These are phyloP conservation scores for Penaeus japonicus DNA, from an alignment of 1,140 invertebrate species.

Conservation along the genomic window DNA sequence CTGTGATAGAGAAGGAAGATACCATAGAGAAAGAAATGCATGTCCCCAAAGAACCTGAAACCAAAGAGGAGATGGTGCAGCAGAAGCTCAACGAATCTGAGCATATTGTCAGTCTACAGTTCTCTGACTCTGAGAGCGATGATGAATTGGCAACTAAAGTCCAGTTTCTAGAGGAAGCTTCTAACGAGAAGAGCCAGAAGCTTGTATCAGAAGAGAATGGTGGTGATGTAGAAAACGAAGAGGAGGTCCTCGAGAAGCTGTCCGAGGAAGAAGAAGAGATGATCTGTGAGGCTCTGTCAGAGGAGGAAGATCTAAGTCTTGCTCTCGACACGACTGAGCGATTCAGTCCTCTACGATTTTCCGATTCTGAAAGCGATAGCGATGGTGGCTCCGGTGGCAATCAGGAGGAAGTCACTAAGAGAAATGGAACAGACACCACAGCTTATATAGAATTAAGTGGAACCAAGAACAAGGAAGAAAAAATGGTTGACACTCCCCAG, in stretches of 20 bases:
- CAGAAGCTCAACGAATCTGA: background rate
- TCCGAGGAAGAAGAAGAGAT: background rate
- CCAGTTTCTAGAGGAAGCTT: background rate
- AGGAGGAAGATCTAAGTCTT: background rate
- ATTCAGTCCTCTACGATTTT: slow-evolving; percentile 18
- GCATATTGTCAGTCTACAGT: background rate
- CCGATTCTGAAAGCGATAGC: background rate
- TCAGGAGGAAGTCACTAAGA: background rate
- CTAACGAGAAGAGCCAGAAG: background rate
- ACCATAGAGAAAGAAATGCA: too few species aligned
- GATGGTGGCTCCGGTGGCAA: background rate
- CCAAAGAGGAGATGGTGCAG: background rate
- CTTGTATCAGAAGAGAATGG: background rate
- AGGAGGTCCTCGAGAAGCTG: background rate
- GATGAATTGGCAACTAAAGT: background rate
- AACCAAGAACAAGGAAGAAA: background rate
- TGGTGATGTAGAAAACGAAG: background rate
- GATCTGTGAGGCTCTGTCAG: background rate
- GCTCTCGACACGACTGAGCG: background rate
- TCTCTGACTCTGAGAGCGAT: background rate
- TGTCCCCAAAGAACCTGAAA: background rate
- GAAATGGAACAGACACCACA: background rate
- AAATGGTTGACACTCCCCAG: too few species aligned
- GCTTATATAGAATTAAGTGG: background rate
- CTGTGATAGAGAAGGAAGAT: too few species aligned